Evolutionary conservation across 2,888 invertebrate genomes (phyloP).

Genomic region (Stenoptilia bipunctidactyla): DNA sequence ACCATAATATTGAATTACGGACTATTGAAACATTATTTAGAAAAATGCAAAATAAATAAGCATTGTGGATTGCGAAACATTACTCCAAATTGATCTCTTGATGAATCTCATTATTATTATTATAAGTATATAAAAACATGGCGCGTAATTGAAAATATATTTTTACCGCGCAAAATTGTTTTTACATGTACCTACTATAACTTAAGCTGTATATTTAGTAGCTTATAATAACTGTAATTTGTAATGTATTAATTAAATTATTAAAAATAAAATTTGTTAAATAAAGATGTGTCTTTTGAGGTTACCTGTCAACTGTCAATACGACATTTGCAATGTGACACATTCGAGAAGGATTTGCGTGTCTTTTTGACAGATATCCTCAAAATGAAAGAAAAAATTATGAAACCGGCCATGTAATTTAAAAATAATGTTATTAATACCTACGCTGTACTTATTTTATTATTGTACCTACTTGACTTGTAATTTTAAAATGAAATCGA

Average conservation of each 20-base stretch:
- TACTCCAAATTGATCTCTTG: no score
- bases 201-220: no score
- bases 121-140: no score
- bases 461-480: background rate
- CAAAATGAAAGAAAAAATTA: slow-evolving; percentile 27
- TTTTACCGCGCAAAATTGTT: slow-evolving; percentile 5
- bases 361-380: slow-evolving; percentile 20
- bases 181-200: no score
- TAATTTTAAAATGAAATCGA: background rate
- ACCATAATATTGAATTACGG: no score
- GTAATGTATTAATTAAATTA: background rate
- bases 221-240: no score
- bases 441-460: background rate
- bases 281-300: no score
- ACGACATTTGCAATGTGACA: background rate
- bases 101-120: no score
- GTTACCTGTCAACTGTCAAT: no score
- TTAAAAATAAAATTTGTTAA: background rate
- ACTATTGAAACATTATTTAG: no score
- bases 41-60: no score
- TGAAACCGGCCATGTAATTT: slow-evolving; percentile 61
- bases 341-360: background rate
- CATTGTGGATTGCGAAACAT: no score
- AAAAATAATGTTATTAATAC: slow-evolving; percentile 17
- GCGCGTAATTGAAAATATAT: background rate